phyloP scores from a whole-genome alignment of 1,140 invertebrate species.

The Hesperophylax magnus region DNA sequence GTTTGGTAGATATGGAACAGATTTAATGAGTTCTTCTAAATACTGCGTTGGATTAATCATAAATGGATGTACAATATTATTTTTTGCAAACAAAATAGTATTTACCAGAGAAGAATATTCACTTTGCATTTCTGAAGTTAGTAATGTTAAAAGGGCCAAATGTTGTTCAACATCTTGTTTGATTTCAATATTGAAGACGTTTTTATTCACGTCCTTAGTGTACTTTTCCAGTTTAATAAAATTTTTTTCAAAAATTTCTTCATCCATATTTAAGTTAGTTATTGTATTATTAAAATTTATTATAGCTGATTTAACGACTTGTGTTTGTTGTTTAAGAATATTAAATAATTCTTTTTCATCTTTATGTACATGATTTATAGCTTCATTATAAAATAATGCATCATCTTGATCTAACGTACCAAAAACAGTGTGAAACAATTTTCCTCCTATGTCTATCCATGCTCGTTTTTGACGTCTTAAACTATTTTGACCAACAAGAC shows the following conservation, averaged over 20 bases:
- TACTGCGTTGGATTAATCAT: neutral
- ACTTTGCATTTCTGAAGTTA: neutral
- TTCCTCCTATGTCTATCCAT: constrained; percentile 20
- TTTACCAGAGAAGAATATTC: neutral
- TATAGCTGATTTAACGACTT: constrained; percentile 44
- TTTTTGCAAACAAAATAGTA: neutral
- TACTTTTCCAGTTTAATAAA: constrained; percentile 28
- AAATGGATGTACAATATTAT: neutral
- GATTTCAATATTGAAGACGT: neutral
- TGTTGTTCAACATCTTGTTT: constrained; percentile 18
- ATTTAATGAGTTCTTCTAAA: neutral
- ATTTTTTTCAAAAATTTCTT: constrained; percentile 48
- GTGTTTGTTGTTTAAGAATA: constrained; percentile 54
- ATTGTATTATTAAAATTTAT: constrained; percentile 52
- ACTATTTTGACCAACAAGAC: neutral
- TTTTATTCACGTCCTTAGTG: neutral
- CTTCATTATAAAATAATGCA: constrained; percentile 52
- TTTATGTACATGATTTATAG: constrained; percentile 45
- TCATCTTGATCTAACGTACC: constrained; percentile 51
- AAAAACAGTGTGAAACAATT: constrained; percentile 40
- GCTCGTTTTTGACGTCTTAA: neutral
- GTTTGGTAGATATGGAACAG: neutral
- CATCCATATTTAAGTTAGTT: constrained; percentile 31
- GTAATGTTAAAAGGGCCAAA: neutral
- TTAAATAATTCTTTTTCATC: constrained; percentile 48